Base-by-base conservation (phyloP, 2,797 vertebrate species). In the Cetoscarus ocellatus region DNA sequence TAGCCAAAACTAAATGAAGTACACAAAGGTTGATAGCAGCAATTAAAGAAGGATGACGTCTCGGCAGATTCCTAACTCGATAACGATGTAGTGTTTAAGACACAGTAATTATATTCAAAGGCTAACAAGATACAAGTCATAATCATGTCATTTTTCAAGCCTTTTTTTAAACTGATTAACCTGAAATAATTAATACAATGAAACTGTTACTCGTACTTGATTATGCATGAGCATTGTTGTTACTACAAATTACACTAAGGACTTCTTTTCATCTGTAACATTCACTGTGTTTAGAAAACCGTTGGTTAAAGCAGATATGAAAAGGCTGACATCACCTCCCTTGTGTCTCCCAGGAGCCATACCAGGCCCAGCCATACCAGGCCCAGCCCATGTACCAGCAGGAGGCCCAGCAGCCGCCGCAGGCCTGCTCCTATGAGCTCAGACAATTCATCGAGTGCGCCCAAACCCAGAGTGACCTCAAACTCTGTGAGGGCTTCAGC, bases 401-500 rank as follows among this genome's bases (percentile, higher is more conserved):
- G 79, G 86, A 88, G 65, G 75, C 80, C 19, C 92, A 92, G 60
- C 93, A 93, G 68, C 94, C 94, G 82, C 92, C 93, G 71, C 91
- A 88, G 63, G 91, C 94, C 36, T 99, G 97, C 84, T 92, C 93
- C 40, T 97, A 96, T 0, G 97, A 99, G 77, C 92, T 99, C 15
- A 97, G 95, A 62, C 96, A 99, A 57, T 98, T 99, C 70, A 83
- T 99, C 3, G 97, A 98, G 58, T 98, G 97, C 53, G 97, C 97
- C 2, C 96, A 97, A 92, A 97, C 92, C 79, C 98, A 99, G 92
- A 91, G 93, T 0, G 98, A 99, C 88, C 82, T 96, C 39, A 97
- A 96, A 61, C 95, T 99, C 36, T 98, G 97, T 0, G 97, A 99
- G 84, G 97, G 97, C 61, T 98, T 99, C 92, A 95, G 94, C 0